These are phyloP conservation scores for Battus philenor DNA, from an alignment of 1,140 invertebrate species.

Conservation along the genomic window DNA sequence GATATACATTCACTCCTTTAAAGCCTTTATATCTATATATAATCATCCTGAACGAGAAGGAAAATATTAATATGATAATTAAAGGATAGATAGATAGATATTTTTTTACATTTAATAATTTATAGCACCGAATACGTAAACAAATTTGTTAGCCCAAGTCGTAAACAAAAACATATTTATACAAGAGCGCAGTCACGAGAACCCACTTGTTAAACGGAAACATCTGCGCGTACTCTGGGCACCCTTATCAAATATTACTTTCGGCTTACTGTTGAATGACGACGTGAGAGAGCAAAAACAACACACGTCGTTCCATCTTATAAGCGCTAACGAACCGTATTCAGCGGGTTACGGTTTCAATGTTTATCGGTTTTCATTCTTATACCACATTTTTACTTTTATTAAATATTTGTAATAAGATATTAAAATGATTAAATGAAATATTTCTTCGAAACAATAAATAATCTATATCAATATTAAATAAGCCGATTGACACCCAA, in stretches of 20 bases:
- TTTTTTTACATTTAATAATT: too few relatives aligned
- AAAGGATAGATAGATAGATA: too few relatives aligned
- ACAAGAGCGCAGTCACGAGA: slow-evolving; percentile 1
- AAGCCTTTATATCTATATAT: too few relatives aligned
- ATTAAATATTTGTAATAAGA: too few relatives aligned
- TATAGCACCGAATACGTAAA: slow-evolving; percentile 1
- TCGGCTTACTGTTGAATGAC: slow-evolving; percentile 16
- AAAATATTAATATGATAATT: too few relatives aligned
- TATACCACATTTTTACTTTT: too few relatives aligned
- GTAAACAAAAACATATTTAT: slow-evolving; percentile 11
- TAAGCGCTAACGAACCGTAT: slow-evolving; percentile 10
- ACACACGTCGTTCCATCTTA: slow-evolving; percentile 3
- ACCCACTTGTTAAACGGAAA: slow-evolving; percentile 10
- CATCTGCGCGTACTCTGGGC: slow-evolving; percentile 1
- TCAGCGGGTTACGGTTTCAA: slow-evolving; percentile 5
- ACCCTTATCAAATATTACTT: slow-evolving; percentile 16
- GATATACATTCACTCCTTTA: too few relatives aligned
- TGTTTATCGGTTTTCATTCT: neutral
- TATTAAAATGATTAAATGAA: too few relatives aligned
- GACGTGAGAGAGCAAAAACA: slow-evolving; percentile 13
- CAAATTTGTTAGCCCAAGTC: slow-evolving; percentile 8
- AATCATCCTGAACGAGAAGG: too few relatives aligned
- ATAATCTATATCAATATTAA: slow-evolving; percentile 4
- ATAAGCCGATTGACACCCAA: neutral
- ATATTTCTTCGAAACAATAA: too few relatives aligned